Evolutionary conservation across 2,888 invertebrate genomes (phyloP).

Genomic region (Harpalus rufipes): DNA sequence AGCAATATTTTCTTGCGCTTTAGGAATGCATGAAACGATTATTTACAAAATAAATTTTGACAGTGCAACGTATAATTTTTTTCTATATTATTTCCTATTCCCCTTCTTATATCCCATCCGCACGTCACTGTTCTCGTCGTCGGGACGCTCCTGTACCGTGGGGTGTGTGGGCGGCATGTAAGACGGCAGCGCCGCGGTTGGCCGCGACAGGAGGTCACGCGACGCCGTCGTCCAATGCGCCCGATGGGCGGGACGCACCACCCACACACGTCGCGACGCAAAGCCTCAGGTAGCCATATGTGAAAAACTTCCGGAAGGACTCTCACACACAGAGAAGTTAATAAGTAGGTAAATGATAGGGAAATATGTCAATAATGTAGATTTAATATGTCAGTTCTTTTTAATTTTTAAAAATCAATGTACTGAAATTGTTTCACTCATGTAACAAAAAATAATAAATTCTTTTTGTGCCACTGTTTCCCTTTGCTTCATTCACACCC

Average conservation of each 20-base stretch:
- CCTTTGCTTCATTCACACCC: too few species aligned
- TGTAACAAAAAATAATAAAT: too few species aligned
- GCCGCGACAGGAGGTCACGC: conserved; percentile 72
- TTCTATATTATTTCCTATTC: conserved; percentile 1
- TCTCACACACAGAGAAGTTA: neutral
- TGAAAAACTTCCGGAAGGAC: neutral
- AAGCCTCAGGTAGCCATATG: neutral
- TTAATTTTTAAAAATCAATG: too few species aligned
- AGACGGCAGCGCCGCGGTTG: conserved; percentile 69
- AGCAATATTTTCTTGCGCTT: too few species aligned
- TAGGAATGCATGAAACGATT: too few species aligned
- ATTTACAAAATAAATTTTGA: too few species aligned
- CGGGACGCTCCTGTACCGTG: neutral
- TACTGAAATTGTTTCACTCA: too few species aligned
- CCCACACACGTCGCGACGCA: conserved; percentile 30
- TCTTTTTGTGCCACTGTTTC: too few species aligned
- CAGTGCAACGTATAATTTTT: neutral
- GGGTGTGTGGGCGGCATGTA: conserved; percentile 28
- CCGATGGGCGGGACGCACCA: conserved; percentile 36
- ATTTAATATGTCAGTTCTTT: too few species aligned
- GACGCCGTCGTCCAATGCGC: conserved; percentile 68
- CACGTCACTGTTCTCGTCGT: conserved; percentile 23
- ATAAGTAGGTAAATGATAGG: too few species aligned
- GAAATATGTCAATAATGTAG: too few species aligned
- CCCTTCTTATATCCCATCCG: neutral